Conservation (phyloP, 2,113 vertebrate genomes). For the Anhinga rufa region DNA sequence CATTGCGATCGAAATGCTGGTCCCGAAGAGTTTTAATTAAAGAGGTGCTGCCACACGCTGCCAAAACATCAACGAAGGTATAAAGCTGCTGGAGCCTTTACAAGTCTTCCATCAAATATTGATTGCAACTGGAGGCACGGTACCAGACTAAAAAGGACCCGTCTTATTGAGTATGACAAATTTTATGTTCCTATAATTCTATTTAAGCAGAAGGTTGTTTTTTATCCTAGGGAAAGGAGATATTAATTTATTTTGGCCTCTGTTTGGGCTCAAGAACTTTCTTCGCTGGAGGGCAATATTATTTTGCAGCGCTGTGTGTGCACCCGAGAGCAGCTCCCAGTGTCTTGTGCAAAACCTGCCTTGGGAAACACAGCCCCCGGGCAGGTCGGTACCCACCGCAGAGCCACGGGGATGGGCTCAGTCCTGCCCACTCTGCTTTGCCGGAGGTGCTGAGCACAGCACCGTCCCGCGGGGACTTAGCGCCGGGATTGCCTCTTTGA, state of each 20-base stretch:
- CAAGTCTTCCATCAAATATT: constrained; percentile 59
- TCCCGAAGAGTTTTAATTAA: constrained; percentile 58
- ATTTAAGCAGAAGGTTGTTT: constrained; percentile 24
- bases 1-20: constrained; percentile 2
- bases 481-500: not conserved
- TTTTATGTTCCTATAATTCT: constrained; percentile 48
- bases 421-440: not conserved
- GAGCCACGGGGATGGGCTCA: not conserved
- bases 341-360: not conserved
- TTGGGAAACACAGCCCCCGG: not conserved
- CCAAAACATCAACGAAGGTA: constrained; percentile 38
- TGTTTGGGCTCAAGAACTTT: not conserved
- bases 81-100: constrained; percentile 45
- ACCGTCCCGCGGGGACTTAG: not conserved
- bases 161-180: constrained; percentile 51
- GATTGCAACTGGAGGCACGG: constrained; percentile 21
- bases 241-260: constrained; percentile 27
- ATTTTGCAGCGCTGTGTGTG: not conserved
- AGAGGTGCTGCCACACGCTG: constrained; percentile 39
- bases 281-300: not conserved
- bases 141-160: not conserved
- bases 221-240: not conserved
- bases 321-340: not conserved
- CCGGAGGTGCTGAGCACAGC: not conserved
- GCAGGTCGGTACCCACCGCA: accelerated